phyloP scores from a whole-genome alignment of 2,888 invertebrate genomes.

The Metallyticus violacea region DNA sequence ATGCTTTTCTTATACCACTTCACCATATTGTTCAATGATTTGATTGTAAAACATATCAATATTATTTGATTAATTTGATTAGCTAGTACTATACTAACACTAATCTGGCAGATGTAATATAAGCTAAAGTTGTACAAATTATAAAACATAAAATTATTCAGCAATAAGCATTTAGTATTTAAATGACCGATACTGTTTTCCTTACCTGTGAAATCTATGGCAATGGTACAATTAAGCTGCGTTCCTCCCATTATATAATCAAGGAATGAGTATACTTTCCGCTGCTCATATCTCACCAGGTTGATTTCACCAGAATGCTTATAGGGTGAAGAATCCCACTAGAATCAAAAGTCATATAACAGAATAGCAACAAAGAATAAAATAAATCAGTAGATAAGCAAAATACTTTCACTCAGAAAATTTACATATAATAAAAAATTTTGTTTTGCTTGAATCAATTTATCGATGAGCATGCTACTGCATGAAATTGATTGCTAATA shows the following conservation, averaged over 20 bases:
- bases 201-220: constrained; percentile 50
- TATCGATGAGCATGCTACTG: too few species aligned
- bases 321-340: constrained; percentile 47
- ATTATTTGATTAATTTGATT: too few species aligned
- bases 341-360: not conserved
- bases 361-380: not conserved
- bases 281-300: constrained; percentile 35
- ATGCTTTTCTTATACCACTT: too few species aligned
- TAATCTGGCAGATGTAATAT: too few species aligned
- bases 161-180: not conserved
- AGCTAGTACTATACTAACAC: too few species aligned
- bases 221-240: constrained; percentile 49
- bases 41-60: too few species aligned
- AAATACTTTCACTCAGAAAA: not conserved
- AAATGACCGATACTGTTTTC: not conserved
- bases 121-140: too few species aligned
- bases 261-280: constrained; percentile 50
- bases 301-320: constrained; percentile 47
- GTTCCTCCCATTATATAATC: constrained; percentile 57
- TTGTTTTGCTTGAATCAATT: not conserved
- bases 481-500: too few species aligned
- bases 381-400: not conserved
- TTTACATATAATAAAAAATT: not conserved
- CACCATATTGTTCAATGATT: too few species aligned
- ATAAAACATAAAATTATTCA: too few species aligned